A percentile compares a stretch with the other conserved stretches of the same genome.
Evolutionary conservation across 2,797 vertebrate species (phyloP).

Genomic region (Gymnoscopelus microlampas): DNA sequence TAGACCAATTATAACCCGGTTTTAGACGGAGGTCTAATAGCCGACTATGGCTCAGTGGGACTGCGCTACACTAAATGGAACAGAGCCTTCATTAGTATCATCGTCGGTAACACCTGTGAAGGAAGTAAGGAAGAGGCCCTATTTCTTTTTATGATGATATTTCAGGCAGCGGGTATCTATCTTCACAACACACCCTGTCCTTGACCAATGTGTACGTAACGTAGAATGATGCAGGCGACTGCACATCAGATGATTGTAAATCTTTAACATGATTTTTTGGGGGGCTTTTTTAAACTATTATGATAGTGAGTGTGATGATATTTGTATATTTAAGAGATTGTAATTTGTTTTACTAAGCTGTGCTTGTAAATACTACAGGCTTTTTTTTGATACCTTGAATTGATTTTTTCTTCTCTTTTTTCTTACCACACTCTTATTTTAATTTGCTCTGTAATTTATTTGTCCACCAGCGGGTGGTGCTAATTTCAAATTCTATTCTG

Average conservation of each 20-base stretch:
- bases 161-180: too few species aligned
- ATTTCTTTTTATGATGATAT: too few species aligned
- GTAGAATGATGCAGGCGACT: too few species aligned
- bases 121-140: too few species aligned
- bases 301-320: conserved; percentile 45
- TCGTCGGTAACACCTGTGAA: too few species aligned
- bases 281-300: conserved; percentile 52
- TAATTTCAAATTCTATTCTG: conserved; percentile 38
- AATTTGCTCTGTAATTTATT: conserved; percentile 69
- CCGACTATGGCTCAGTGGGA: too few species aligned
- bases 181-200: too few species aligned
- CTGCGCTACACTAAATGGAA: too few species aligned
- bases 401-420: conserved; percentile 21
- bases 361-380: conserved; percentile 62
- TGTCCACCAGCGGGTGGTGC: conserved; percentile 59
- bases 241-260: conserved; percentile 44
- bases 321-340: conserved; percentile 58
- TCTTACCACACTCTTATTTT: conserved; percentile 35
- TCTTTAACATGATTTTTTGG: conserved; percentile 37
- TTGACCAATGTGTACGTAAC: too few species aligned
- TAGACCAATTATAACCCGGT: too few species aligned
- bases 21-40: too few species aligned
- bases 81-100: too few species aligned
- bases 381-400: conserved; percentile 14
- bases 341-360: conserved; percentile 53